Base-by-base conservation (phyloP, 1,140 invertebrate species). In the Colletes latitarsis region DNA sequence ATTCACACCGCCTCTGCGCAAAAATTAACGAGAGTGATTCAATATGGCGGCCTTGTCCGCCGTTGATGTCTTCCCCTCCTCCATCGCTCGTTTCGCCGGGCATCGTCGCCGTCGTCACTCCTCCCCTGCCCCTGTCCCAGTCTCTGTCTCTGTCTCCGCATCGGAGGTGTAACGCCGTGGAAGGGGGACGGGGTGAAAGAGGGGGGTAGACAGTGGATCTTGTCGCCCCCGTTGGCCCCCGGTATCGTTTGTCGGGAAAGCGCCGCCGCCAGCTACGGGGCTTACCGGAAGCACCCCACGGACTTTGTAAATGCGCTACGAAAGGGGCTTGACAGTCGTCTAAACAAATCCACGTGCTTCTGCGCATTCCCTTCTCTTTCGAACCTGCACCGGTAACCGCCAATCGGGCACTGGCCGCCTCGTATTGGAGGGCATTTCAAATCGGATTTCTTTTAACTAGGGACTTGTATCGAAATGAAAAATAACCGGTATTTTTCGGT, bases 11-110 rank as follows among this genome's bases (percentile, higher is more conserved):
- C 85, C 85, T 88, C 81, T 84, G 81, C 81, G 81, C 84, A 87
- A 88, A 86, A 88, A 88, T 88, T 88, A 86, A 84, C 82, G 76
- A 84, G 84, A 88, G 81, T 86, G 84, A 88, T 89, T 86, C 89
- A 90, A 90, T 88, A 90, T 90, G 89, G 89, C 88, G 83, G 87
- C 88, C 86, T 89, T 88, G 85, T 84, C 83, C 77, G 79, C 66
- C 70, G 85, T 80, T 82, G 75, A 82, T 83, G 76, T 81, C 62
- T 73, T 73, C 82, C 77, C 78, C 82, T 84, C 67, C 84, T 71
- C 68, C 78, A 53, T 69, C 78, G 66, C 79, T 85, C 70, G 75
- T 85, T 85, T 78, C 80, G 83, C 84, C 75, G 62, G 84, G 83
- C 81, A 83, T 82, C 83, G 84, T 85, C 84, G 78, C 80, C 83